A percentile compares a stretch with the other conserved stretches of the same genome.
Evolutionary conservation across 2,888 invertebrate species (phyloP).

Genomic region (Drosophila parthenogenetica): DNA sequence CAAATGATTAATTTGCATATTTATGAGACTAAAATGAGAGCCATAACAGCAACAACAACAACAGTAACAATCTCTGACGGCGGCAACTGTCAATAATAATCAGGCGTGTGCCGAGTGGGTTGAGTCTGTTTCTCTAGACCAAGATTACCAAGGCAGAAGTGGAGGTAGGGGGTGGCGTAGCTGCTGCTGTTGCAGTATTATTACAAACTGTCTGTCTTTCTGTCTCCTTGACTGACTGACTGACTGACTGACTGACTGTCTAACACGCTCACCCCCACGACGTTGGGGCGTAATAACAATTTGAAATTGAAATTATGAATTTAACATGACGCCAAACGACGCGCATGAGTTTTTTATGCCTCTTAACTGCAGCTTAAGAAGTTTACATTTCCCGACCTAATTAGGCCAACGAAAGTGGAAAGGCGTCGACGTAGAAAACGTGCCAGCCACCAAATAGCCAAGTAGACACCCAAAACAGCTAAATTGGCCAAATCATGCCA

Average conservation of each 20-base stretch:
- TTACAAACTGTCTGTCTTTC: slow-evolving; percentile 3
- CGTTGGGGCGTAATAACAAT: slow-evolving; percentile 64
- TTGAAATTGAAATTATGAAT: slow-evolving; percentile 80
- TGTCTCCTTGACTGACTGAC: not conserved
- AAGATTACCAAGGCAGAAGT: not conserved
- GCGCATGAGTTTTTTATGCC: slow-evolving; percentile 76
- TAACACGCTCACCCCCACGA: slow-evolving; percentile 12
- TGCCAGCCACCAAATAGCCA: not conserved
- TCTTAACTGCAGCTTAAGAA: slow-evolving; percentile 76
- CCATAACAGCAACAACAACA: slow-evolving; percentile 85
- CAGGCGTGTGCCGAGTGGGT: slow-evolving; percentile 49
- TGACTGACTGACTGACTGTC: slow-evolving; percentile 24
- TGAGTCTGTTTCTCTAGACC: slow-evolving; percentile 10
- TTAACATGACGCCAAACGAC: slow-evolving; percentile 71
- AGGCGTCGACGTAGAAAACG: not conserved
- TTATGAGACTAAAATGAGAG: slow-evolving; percentile 86
- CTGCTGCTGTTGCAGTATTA: slow-evolving; percentile 7
- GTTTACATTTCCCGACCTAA: slow-evolving; percentile 62
- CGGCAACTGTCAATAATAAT: slow-evolving; percentile 77
- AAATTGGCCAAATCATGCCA: slow-evolving; percentile 20
- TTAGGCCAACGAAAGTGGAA: slow-evolving; percentile 40
- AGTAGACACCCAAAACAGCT: not conserved
- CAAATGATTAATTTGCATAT: slow-evolving; percentile 81
- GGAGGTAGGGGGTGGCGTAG: not conserved
- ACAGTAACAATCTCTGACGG: slow-evolving; percentile 40